phyloP scores from a whole-genome alignment of 2,113 vertebrate genomes.

The Corynorhinus townsendii region DNA sequence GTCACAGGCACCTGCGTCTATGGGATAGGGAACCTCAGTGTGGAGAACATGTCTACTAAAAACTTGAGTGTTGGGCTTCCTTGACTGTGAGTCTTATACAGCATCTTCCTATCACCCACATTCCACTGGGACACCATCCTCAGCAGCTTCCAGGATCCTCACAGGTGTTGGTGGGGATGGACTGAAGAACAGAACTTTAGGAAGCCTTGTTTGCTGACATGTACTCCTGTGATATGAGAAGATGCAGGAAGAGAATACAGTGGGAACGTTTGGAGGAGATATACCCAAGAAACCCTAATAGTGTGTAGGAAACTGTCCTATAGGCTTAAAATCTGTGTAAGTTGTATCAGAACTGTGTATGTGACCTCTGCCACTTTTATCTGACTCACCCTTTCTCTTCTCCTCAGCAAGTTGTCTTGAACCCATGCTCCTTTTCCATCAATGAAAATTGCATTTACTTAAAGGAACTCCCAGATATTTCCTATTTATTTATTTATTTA shows the following conservation, averaged over 20 bases:
- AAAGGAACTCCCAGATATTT: background rate
- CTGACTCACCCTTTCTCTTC: background rate
- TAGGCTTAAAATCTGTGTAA: background rate
- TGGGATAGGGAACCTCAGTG: background rate
- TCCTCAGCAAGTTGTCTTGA: background rate
- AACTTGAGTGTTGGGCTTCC: background rate
- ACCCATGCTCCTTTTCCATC: background rate
- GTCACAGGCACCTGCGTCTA: background rate
- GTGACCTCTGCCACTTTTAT: background rate
- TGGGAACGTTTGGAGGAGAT: accelerated
- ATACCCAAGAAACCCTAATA: background rate
- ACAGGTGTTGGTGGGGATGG: accelerated
- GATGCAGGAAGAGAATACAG: background rate
- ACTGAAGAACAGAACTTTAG: background rate
- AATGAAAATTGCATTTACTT: background rate
- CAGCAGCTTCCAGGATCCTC: background rate
- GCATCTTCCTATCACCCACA: background rate
- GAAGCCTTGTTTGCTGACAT: background rate
- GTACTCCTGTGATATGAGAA: background rate
- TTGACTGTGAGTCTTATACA: background rate
- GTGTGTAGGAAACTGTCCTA: background rate
- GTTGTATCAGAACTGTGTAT: background rate
- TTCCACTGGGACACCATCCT: no score
- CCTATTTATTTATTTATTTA: background rate
- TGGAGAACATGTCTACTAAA: background rate